phyloP scores from a whole-genome alignment of 2,888 invertebrate species.

The Scaptodrosophila latifasciaeformis region DNA sequence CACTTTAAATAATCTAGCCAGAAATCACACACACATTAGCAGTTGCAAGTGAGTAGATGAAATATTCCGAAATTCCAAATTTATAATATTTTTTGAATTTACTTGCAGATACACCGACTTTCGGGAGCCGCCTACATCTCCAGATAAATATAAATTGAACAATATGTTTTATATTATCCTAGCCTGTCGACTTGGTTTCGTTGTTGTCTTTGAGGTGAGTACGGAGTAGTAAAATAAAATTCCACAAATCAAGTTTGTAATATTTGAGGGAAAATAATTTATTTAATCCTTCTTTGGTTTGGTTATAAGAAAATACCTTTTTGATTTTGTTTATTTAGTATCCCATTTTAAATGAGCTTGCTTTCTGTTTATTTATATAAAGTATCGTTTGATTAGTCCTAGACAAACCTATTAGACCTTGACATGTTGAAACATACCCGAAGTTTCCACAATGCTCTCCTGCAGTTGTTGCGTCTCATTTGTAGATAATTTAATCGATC shows the following conservation, averaged over 20 bases:
- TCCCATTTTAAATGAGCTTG: slow-evolving; percentile 40
- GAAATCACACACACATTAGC: slow-evolving; percentile 76
- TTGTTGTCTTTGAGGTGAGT: slow-evolving; percentile 93
- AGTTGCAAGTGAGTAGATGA: slow-evolving; percentile 78
- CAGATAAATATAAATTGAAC: slow-evolving; percentile 80
- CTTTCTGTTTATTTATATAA: slow-evolving; percentile 33
- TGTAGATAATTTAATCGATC: slow-evolving; percentile 56
- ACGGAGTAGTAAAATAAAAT: not conserved
- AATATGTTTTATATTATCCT: slow-evolving; percentile 92
- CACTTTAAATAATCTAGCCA: slow-evolving; percentile 73
- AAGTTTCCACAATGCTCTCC: slow-evolving; percentile 66
- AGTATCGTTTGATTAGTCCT: slow-evolving; percentile 17
- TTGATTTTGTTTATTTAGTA: not conserved
- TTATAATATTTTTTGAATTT: not conserved
- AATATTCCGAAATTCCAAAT: not conserved
- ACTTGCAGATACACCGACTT: slow-evolving; percentile 84
- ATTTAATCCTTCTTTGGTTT: slow-evolving; percentile 26
- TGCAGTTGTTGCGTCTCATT: slow-evolving; percentile 64
- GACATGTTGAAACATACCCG: slow-evolving; percentile 70
- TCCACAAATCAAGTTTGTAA: too few species aligned
- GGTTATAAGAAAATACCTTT: slow-evolving; percentile 17
- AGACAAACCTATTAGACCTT: slow-evolving; percentile 50
- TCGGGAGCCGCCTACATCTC: slow-evolving; percentile 81
- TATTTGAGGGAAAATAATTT: too few species aligned
- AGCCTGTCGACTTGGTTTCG: slow-evolving; percentile 91